Percentiles rank a stretch among this genome's conserved stretches.
Conservation (phyloP, 1,140 invertebrate genomes). For the Megalopta genalis region DNA sequence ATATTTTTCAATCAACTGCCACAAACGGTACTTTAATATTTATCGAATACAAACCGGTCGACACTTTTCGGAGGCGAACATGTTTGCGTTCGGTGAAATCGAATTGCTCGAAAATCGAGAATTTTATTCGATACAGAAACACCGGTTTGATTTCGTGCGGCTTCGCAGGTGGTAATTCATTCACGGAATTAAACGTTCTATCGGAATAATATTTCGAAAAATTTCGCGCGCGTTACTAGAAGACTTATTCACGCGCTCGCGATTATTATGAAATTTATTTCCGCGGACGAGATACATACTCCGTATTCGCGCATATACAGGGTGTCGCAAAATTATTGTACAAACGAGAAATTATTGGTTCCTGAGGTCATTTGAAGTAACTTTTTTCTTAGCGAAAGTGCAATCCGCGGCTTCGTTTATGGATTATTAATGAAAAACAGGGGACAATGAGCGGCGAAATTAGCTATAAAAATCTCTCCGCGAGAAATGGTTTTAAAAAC, state of each 20-base stretch:
- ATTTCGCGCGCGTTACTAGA: background rate
- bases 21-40: slow-evolving; percentile 6
- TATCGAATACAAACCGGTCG: background rate
- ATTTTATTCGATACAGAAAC: background rate
- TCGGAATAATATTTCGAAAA: too few relatives aligned
- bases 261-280: slow-evolving; percentile 5
- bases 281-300: background rate
- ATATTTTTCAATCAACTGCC: background rate
- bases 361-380: too few relatives aligned
- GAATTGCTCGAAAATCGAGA: background rate
- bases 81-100: background rate
- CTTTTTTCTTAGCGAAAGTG: too few relatives aligned
- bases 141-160: too few relatives aligned
- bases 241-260: background rate
- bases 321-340: too few relatives aligned
- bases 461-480: too few relatives aligned
- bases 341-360: too few relatives aligned
- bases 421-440: too few relatives aligned
- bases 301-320: slow-evolving; percentile 2
- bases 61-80: background rate
- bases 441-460: too few relatives aligned
- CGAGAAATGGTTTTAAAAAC: too few relatives aligned
- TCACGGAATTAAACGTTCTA: background rate
- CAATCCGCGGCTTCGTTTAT: too few relatives aligned
- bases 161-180: background rate